A percentile compares a stretch with the other conserved stretches of the same genome.
Conservation (phyloP, 2,797 vertebrate species). For the Tadarida brasiliensis region DNA sequence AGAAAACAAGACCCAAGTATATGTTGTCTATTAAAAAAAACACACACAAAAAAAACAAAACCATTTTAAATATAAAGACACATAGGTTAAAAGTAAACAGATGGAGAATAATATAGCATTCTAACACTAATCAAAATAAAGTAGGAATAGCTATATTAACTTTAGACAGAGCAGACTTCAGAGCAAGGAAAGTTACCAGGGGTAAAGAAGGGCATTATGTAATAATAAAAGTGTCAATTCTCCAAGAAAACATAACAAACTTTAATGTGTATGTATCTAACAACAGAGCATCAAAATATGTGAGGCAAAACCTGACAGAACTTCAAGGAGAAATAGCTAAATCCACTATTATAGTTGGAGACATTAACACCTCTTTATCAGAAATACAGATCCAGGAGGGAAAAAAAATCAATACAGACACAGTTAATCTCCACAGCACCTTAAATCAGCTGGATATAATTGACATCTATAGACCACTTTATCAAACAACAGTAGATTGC, state of each 20-base stretch:
- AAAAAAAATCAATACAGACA: neutral
- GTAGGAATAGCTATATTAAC: neutral
- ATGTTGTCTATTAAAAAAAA: neutral
- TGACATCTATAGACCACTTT: neutral
- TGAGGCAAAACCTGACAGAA: neutral
- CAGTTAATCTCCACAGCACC: neutral
- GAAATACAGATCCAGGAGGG: neutral
- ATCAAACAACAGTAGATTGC: neutral
- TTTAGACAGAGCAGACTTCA: neutral
- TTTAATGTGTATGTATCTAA: neutral
- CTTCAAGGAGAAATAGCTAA: neutral
- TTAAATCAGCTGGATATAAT: neutral
- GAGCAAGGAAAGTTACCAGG: neutral
- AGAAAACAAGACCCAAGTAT: neutral
- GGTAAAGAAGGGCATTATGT: neutral
- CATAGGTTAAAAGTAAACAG: neutral
- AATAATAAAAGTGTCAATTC: neutral
- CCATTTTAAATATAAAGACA: conserved; percentile 19
- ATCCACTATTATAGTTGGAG: neutral
- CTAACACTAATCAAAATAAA: neutral
- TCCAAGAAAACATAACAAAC: neutral
- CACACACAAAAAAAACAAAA: too few species aligned
- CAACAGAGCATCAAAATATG: neutral
- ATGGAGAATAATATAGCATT: neutral
- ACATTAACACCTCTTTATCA: neutral